phyloP scores from a whole-genome alignment of 2,797 vertebrate genomes.

The Trematomus bernacchii region DNA sequence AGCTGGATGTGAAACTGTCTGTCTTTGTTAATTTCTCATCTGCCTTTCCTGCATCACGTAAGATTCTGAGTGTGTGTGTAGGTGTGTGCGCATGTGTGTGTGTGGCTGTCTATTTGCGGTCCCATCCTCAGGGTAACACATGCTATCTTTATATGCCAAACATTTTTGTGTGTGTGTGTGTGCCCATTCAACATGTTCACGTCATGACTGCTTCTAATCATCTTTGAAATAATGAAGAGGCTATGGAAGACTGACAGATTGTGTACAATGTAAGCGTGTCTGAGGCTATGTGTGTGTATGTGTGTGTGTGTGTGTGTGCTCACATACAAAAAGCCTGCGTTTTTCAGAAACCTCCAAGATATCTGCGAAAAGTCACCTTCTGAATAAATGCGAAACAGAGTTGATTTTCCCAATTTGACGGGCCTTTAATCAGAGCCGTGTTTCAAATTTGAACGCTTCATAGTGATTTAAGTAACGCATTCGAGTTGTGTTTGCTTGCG shows the following conservation, averaged over 20 bases:
- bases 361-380: constrained; percentile 41
- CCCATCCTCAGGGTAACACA: constrained; percentile 71
- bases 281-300: background rate
- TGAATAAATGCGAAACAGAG: constrained; percentile 8
- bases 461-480: background rate
- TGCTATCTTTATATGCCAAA: constrained; percentile 63
- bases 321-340: constrained; percentile 9
- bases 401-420: constrained; percentile 21
- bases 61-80: constrained; percentile 14
- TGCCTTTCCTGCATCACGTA: constrained; percentile 55
- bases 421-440: constrained; percentile 18
- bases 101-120: constrained; percentile 36
- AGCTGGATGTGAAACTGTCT: constrained; percentile 69
- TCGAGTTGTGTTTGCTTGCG: background rate
- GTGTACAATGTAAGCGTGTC: background rate
- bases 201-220: constrained; percentile 73
- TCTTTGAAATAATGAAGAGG: constrained; percentile 69
- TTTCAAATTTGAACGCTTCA: constrained; percentile 21
- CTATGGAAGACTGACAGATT: constrained; percentile 54
- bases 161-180: constrained; percentile 20
- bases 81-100: background rate
- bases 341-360: constrained; percentile 24
- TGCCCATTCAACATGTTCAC: constrained; percentile 59
- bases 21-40: constrained; percentile 72
- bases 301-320: background rate